phyloP scores from a whole-genome alignment of 2,113 vertebrate species.

The Pardalotus punctatus region DNA sequence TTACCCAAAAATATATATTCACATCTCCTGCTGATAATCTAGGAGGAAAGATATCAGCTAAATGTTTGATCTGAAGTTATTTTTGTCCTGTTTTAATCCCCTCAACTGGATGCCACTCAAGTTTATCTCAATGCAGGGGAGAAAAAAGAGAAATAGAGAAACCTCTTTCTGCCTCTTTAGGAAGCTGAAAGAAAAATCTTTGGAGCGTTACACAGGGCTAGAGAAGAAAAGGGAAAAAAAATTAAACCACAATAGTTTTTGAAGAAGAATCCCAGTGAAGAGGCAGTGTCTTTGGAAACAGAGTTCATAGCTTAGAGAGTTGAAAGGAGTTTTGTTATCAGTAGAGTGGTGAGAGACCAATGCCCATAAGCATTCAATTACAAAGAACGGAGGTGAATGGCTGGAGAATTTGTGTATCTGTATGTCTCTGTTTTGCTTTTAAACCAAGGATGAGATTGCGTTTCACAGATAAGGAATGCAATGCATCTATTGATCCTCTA shows the following conservation, averaged over 20 bases:
- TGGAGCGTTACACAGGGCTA: background rate
- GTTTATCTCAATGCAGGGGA: background rate
- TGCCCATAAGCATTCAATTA: background rate
- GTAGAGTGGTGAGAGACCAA: background rate
- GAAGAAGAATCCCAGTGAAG: conserved; percentile 21
- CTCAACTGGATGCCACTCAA: background rate
- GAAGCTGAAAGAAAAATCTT: conserved; percentile 6
- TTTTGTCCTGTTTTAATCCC: conserved; percentile 35
- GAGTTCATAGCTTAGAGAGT: background rate
- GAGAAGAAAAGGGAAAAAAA: background rate
- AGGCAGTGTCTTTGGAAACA: background rate
- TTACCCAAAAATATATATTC: background rate
- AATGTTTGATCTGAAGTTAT: conserved; percentile 34
- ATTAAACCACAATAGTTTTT: background rate
- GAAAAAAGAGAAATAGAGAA: background rate
- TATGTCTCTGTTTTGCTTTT: background rate
- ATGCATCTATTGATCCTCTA: background rate
- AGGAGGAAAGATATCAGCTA: background rate
- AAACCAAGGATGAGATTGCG: background rate
- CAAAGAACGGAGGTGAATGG: background rate
- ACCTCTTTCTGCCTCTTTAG: background rate
- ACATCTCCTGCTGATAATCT: conserved; percentile 7
- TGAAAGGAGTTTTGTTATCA: conserved; percentile 28
- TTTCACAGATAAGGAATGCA: background rate
- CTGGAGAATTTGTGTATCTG: background rate